Evolutionary conservation across 2,797 vertebrate genomes (phyloP), one percentile per base, ranked within the genome.

Genomic region (Xerus rutilus): DNA sequence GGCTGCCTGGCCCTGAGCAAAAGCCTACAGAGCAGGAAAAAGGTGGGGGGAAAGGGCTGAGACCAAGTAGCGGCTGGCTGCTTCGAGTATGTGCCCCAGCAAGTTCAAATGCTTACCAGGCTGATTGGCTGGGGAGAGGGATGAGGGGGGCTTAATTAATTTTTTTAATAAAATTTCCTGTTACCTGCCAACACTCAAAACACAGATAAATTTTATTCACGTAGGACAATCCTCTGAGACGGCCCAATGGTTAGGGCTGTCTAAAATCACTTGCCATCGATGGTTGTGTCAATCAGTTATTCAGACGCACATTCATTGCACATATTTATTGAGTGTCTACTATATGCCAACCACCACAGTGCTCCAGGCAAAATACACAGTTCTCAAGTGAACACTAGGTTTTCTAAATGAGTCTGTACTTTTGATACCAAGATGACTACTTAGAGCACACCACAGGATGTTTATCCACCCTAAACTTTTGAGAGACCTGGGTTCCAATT

Each of bases 81-180:
- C 81, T 91, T 91, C 79, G 35, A 47, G 9, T 82, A 86, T 45
- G 79, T 88, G 47, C 72, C 67, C 62, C 64, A 86, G 70, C 74
- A 95, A 97, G 95, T 93, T 97, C 73, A 87, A 85, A 81, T 30
- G 72, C 77, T 95, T 95, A 54, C 70, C 67, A 18, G 62, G 73
- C 57, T 95, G 52, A 93, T 12, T 89, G 89, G 87, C 69, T 65
- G 20, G 52, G 32, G 30, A 28, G 72, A 17, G 45, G n/a, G 18
- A 14, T 67, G 57, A n/a, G 28, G 49, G 57, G 30, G 30, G 15
- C 15, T 57, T 89, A 89, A 86, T 88, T n/a, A 47, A 92, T 84
- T 91, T 97, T 39, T 54, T 93, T 87, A 18, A 69, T 85, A 91
- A 92, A 62, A 77, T 92, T 96, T 97, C 89, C 90, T 86, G 90